Base-by-base conservation (phyloP, 2,888 invertebrate species). In the Acleris holmiana region DNA sequence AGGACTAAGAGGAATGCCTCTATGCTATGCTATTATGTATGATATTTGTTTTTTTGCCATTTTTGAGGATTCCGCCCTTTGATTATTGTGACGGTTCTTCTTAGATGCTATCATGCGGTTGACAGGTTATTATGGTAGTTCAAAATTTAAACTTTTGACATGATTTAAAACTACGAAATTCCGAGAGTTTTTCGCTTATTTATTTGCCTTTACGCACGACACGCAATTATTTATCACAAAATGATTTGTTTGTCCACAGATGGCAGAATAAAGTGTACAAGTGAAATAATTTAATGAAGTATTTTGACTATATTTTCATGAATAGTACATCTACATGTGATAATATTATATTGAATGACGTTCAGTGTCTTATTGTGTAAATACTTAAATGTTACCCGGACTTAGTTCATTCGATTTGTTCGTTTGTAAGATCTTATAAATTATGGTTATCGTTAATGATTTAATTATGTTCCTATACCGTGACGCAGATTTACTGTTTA, bases 381-480 rank as follows among this genome's bases (percentile, higher is more conserved):
- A 85, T 85, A 82, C 29, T 63, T 50, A 58, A 82, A 79, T 76
- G 78, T 83, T 81, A 81, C 76, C 74, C 70, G 69, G 66, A 68
- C 66, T 71, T 68, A 61, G 56, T 62, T 66, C 58, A 57, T 65
- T 61, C 61, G 69, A 70, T 69, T 72, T 71, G 72, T 74, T 75
- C 58, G 53, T 58, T 59, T 17, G 21, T 64, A 64, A 58, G 64
- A 48, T 58, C 47, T 58, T 35, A 21, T 49, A 35, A 57, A 63
- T 21, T 53, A 48, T 58, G n/a, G 40, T 57, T 47, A 53, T 49
- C 23, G 40, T 51, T 35, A 46, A 18, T 62, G 35, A 35, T 50
- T 50, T 62, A 48, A 57, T 64, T 64, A 54, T 64, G 64, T 64
- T 64, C 64, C 58, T 64, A 64, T 48, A 40, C 47, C 18, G 47